phyloP scores from a whole-genome alignment of 2,113 vertebrate genomes.

The Scalopus aquaticus region DNA sequence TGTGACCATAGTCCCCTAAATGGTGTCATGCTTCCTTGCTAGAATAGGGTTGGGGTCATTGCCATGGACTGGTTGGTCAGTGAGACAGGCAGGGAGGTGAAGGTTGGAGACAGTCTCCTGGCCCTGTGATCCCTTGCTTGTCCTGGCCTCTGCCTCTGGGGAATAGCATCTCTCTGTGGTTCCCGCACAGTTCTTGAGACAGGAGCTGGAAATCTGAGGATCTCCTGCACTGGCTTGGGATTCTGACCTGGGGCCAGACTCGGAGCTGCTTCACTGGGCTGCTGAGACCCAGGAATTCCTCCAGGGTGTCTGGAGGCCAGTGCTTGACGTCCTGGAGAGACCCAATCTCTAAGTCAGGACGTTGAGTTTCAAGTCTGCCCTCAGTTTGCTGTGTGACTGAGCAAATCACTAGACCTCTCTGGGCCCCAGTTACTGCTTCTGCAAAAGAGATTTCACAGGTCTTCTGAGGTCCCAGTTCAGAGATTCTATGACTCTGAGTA shows the following conservation, averaged over 20 bases:
- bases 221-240: not conserved
- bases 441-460: not conserved
- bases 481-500: not conserved
- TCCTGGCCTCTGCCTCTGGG: not conserved
- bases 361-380: not conserved
- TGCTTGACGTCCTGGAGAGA: not conserved
- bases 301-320: not conserved
- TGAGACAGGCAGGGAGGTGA: not conserved
- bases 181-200: not conserved
- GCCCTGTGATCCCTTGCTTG: not conserved
- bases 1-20: not conserved
- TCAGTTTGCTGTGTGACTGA: conserved; percentile 14
- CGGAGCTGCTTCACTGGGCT: not conserved
- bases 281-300: not conserved
- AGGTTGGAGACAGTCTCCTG: not conserved
- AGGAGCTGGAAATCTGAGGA: not conserved
- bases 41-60: not conserved
- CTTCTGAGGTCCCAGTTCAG: not conserved
- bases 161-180: not conserved
- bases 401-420: conserved; percentile 7
- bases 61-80: not conserved
- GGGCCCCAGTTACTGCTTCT: not conserved
- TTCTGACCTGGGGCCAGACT: not conserved
- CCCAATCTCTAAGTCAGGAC: not conserved
- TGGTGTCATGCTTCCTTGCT: not conserved